A percentile compares a stretch with the other conserved stretches of the same genome.
These are phyloP conservation scores for Bubo scandiacus DNA, from an alignment of 2,113 vertebrate genomes.

Conservation along the genomic window DNA sequence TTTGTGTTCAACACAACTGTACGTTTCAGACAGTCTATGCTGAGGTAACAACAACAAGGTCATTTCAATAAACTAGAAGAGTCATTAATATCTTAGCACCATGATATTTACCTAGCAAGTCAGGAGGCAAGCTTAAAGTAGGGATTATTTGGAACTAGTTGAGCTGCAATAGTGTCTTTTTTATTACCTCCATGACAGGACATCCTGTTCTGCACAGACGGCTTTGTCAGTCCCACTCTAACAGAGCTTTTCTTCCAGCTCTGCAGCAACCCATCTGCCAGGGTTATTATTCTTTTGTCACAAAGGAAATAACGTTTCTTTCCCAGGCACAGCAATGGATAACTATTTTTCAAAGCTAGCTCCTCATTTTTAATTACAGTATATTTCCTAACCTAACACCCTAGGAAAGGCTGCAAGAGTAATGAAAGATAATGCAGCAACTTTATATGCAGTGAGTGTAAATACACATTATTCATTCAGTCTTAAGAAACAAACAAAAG, in stretches of 20 bases:
- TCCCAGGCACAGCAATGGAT: background rate
- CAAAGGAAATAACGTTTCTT: slow-evolving; percentile 59
- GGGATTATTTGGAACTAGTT: slow-evolving; percentile 2
- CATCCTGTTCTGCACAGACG: slow-evolving; percentile 12
- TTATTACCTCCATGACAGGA: background rate
- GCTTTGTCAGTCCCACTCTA: slow-evolving; percentile 43
- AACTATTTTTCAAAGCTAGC: slow-evolving; percentile 49
- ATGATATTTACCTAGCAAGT: background rate
- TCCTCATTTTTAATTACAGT: slow-evolving; percentile 56
- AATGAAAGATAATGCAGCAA: slow-evolving; percentile 30
- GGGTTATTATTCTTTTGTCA: slow-evolving; percentile 65
- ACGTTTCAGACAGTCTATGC: background rate
- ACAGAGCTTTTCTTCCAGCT: slow-evolving; percentile 44
- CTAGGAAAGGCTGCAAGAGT: background rate
- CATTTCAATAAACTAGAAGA: background rate
- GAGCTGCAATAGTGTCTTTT: background rate
- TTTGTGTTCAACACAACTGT: background rate
- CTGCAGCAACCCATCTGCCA: slow-evolving; percentile 53
- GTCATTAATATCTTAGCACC: background rate
- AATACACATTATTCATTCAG: slow-evolving; percentile 29
- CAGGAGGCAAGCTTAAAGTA: background rate
- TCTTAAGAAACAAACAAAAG: slow-evolving; percentile 18
- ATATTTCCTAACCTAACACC: slow-evolving; percentile 29
- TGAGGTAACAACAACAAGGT: background rate
- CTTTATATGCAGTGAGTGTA: background rate